These are phyloP conservation scores for Acromyrmex echinatior DNA, from an alignment of 1,140 invertebrate species.

Conservation along the genomic window DNA sequence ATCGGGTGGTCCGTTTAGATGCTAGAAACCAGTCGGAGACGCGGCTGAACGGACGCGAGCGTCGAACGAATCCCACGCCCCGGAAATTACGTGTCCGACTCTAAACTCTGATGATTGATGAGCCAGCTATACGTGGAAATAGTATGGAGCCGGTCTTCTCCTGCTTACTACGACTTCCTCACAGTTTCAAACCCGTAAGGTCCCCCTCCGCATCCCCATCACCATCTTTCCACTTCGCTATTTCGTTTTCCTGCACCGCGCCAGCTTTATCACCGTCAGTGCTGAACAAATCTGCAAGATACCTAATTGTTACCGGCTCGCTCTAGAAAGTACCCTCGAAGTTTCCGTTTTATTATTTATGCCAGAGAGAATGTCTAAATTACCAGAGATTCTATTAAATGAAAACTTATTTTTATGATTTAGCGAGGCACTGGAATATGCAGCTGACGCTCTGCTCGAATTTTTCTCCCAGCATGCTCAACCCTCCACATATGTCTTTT, in stretches of 20 bases:
- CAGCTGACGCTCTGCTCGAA: slow-evolving; percentile 56
- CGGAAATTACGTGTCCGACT: slow-evolving; percentile 86
- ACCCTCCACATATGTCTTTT: slow-evolving; percentile 46
- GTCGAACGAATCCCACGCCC: slow-evolving; percentile 79
- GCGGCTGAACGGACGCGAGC: slow-evolving; percentile 67
- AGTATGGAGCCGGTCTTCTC: slow-evolving; percentile 57
- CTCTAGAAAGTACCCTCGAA: slow-evolving; percentile 34
- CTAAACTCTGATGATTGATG: slow-evolving; percentile 86
- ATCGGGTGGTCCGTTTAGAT: slow-evolving; percentile 73
- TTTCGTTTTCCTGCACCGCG: slow-evolving; percentile 52
- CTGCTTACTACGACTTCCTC: slow-evolving; percentile 58
- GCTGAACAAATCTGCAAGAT: slow-evolving; percentile 62
- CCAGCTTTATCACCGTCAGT: slow-evolving; percentile 61
- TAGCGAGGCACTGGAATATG: slow-evolving; percentile 49
- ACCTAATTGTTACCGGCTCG: slow-evolving; percentile 54
- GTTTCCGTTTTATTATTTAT: slow-evolving; percentile 62
- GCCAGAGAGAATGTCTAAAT: slow-evolving; percentile 47
- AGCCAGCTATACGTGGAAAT: slow-evolving; percentile 76
- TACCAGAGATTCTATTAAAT: slow-evolving; percentile 55
- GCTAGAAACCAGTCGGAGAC: slow-evolving; percentile 74
- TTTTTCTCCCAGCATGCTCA: slow-evolving; percentile 20
- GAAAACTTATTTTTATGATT: slow-evolving; percentile 60
- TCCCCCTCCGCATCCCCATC: not conserved
- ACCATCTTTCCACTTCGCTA: slow-evolving; percentile 45
- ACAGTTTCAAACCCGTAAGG: slow-evolving; percentile 43